Conservation (phyloP, 1,140 invertebrate species). For the Microplitis demolitor region DNA sequence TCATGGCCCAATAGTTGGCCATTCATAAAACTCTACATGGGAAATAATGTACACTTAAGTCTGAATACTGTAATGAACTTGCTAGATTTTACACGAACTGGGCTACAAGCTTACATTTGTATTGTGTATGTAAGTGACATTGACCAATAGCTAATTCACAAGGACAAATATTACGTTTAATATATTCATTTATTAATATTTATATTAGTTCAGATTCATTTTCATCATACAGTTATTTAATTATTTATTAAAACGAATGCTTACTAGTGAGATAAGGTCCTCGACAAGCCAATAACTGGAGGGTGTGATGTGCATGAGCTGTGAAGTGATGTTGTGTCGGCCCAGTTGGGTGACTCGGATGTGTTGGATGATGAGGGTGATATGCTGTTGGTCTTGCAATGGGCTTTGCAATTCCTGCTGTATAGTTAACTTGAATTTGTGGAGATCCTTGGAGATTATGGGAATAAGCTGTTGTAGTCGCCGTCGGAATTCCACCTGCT, state of each 20-base stretch:
- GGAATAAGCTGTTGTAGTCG: slow-evolving; percentile 47
- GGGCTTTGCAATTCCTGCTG: slow-evolving; percentile 61
- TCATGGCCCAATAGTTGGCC: no score
- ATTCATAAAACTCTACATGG: no score
- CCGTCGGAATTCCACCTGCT: slow-evolving; percentile 40
- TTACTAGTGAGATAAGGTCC: slow-evolving; percentile 64
- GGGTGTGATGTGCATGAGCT: slow-evolving; percentile 60
- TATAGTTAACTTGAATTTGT: slow-evolving; percentile 42
- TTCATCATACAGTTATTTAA: neutral
- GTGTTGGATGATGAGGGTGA: slow-evolving; percentile 57
- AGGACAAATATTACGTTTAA: neutral
- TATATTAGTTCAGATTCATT: neutral
- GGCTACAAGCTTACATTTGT: neutral
- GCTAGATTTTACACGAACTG: neutral
- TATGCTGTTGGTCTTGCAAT: slow-evolving; percentile 63
- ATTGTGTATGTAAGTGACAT: no score
- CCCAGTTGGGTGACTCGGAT: slow-evolving; percentile 54
- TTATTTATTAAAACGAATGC: slow-evolving; percentile 20
- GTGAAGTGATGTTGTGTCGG: slow-evolving; percentile 57
- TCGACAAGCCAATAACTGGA: slow-evolving; percentile 61
- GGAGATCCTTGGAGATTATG: slow-evolving; percentile 55
- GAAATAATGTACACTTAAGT: no score
- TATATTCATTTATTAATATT: neutral
- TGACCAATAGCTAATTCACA: no score
- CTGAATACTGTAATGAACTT: no score